Conservation (phyloP, 1,140 invertebrate species). For the Trissolcus basalis region DNA sequence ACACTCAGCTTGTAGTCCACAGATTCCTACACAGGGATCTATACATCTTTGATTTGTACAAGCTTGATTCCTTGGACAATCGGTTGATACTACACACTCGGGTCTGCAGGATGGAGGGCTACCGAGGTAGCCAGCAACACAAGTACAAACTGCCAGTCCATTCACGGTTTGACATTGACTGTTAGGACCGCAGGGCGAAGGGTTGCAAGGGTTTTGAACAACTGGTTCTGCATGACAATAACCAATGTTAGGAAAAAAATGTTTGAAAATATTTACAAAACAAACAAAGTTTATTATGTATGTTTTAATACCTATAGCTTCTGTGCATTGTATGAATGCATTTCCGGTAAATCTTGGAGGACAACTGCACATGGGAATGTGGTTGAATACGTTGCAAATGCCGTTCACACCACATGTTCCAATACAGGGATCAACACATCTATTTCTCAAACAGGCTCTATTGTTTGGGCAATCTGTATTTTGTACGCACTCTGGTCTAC, state of each 20-base stretch:
- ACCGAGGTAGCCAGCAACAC: constrained; percentile 84
- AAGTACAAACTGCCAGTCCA: constrained; percentile 83
- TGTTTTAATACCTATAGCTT: constrained; percentile 62
- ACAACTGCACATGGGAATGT: constrained; percentile 77
- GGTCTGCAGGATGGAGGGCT: constrained; percentile 84
- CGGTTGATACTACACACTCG: constrained; percentile 82
- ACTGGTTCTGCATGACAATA: constrained; percentile 5
- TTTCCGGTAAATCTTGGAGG: constrained; percentile 76
- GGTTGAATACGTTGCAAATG: constrained; percentile 76
- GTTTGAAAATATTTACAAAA: neutral
- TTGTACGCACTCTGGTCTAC: constrained; percentile 84
- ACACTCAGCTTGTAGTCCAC: constrained; percentile 80
- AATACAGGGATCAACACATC: constrained; percentile 78
- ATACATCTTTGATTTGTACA: constrained; percentile 85
- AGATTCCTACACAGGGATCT: constrained; percentile 84
- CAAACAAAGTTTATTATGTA: neutral
- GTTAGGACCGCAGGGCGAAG: constrained; percentile 87
- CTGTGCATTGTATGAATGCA: constrained; percentile 67
- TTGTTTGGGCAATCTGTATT: constrained; percentile 81
- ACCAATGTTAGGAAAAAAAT: neutral
- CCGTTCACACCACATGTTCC: constrained; percentile 78
- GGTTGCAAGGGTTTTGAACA: constrained; percentile 79
- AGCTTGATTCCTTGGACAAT: constrained; percentile 80
- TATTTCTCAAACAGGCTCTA: constrained; percentile 79
- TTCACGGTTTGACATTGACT: constrained; percentile 82